A percentile compares a stretch with the other conserved stretches of the same genome.
phyloP scores from a whole-genome alignment of 64 coral and sea anemone species.

The Montipora capricornis region DNA sequence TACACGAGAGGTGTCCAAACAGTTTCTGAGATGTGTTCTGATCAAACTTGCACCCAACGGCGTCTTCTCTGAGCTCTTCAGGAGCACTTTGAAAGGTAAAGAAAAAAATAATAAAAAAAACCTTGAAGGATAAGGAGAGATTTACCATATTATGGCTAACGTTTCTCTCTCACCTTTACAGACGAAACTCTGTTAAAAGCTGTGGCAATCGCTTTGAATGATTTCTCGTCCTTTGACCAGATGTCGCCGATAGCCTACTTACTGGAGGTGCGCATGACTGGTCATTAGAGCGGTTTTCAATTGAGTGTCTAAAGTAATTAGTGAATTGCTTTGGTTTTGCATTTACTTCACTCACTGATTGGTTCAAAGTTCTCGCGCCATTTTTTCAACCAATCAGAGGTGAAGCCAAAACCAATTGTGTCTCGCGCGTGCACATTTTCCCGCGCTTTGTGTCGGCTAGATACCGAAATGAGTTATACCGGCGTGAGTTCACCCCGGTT shows the following conservation, averaged over 20 bases:
- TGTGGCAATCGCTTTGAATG: constrained; percentile 85
- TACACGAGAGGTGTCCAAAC: constrained; percentile 92
- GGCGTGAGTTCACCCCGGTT: no score
- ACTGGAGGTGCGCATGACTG: constrained; percentile 63
- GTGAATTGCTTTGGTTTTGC: no score
- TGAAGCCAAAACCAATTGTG: no score
- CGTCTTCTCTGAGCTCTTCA: constrained; percentile 95
- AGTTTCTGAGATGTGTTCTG: constrained; percentile 96
- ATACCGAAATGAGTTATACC: no score
- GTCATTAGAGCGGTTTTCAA: background rate
- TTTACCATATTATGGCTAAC: background rate
- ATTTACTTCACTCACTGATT: no score
- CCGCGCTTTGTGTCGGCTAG: no score
- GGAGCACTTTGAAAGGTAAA: constrained; percentile 86
- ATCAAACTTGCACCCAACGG: constrained; percentile 96
- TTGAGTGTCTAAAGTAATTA: no score
- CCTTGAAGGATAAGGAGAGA: no score
- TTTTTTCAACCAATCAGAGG: no score
- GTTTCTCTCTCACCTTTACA: background rate
- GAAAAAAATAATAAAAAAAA: no score
- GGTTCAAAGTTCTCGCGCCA: no score
- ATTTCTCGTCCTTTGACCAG: constrained; percentile 93
- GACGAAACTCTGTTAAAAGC: constrained; percentile 88
- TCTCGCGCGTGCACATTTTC: no score
- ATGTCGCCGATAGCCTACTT: constrained; percentile 98